phyloP scores from a whole-genome alignment of 1,140 invertebrate species.

The Drosophila nasuta region DNA sequence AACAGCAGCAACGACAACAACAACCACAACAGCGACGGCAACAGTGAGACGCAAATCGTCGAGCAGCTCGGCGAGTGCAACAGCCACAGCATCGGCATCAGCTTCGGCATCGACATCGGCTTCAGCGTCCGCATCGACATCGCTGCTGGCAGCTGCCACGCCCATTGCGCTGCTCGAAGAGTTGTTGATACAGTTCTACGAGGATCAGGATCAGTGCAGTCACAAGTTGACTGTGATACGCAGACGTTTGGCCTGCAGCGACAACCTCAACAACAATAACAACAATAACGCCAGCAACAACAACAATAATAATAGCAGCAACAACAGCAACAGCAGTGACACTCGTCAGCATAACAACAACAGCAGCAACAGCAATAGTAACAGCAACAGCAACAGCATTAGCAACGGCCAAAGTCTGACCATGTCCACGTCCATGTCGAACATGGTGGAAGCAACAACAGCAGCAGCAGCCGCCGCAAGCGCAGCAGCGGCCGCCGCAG shows the following conservation, averaged over 20 bases:
- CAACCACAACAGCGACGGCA: conserved; percentile 16
- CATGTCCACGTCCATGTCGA: conserved; percentile 69
- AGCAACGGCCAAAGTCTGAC: conserved; percentile 49
- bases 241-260: conserved; percentile 36
- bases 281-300: conserved; percentile 32
- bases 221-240: conserved; percentile 57
- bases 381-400: conserved; percentile 54
- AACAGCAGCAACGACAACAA: not conserved
- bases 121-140: conserved; percentile 52
- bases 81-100: conserved; percentile 49
- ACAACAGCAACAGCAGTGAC: not conserved
- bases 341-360: conserved; percentile 14
- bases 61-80: conserved; percentile 11
- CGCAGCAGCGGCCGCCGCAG: conserved; percentile 7
- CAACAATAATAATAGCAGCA: conserved; percentile 44
- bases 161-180: conserved; percentile 75
- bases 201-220: conserved; percentile 68
- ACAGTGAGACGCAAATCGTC: conserved; percentile 11
- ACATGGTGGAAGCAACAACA: conserved; percentile 51
- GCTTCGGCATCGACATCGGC: conserved; percentile 53
- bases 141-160: conserved; percentile 43
- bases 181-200: conserved; percentile 79
- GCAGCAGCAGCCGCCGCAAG: conserved; percentile 39
- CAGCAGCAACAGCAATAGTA: conserved; percentile 39
- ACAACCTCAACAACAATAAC: conserved; percentile 50